Base-by-base conservation (phyloP, 2,113 vertebrate genomes). In the Mastomys natalensis region DNA sequence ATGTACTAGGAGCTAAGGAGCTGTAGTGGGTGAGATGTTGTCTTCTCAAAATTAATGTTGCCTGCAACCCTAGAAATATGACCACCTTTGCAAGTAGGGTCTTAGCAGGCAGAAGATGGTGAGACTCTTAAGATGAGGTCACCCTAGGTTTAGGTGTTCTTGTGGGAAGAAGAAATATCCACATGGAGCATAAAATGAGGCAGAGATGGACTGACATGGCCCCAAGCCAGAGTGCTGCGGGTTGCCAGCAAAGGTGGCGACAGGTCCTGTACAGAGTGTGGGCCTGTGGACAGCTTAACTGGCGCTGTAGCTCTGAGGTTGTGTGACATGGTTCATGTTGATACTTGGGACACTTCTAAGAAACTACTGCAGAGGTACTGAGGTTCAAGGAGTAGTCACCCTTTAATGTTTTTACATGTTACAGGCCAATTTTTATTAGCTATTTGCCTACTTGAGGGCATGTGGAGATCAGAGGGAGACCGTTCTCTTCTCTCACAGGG, bases 141-240 rank as follows among this genome's bases (percentile, higher is more conserved):
- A 31, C 68, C 31, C 62, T 62, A 40, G 90, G 2, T 51, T 31
- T 73, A 60, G 7, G 37, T 19, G 16, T 82, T 87, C 74, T 51
- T 40, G 4, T 19, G n/a, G 29, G 91, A 87, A 11, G 34, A 58
- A 58, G 43, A 51, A 72, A 15, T 5, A 53, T 26, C 34, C 1
- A 31, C 7, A 22, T 29, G 29, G 53, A 40, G 29, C 40, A 34
- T 24, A 21, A 19, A 29, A n/a, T 4, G 40, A n/a, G 13, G 40
- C 26, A 45, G 43, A 31, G 40, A 29, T 29, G 70, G 31, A 29
- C 74, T 3, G 43, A 17, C 0, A 0, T 1, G 0, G 6, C 40
- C 3, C 3, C 11, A 24, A 64, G 24, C 76, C 21, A 3, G 22
- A 26, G 62, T 0, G 7, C 8, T 0, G 31, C 0, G 34, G 58